Percentiles rank a stretch among this genome's conserved stretches.
Conservation (phyloP, 2,888 invertebrate genomes). For the Philereme transversata region DNA sequence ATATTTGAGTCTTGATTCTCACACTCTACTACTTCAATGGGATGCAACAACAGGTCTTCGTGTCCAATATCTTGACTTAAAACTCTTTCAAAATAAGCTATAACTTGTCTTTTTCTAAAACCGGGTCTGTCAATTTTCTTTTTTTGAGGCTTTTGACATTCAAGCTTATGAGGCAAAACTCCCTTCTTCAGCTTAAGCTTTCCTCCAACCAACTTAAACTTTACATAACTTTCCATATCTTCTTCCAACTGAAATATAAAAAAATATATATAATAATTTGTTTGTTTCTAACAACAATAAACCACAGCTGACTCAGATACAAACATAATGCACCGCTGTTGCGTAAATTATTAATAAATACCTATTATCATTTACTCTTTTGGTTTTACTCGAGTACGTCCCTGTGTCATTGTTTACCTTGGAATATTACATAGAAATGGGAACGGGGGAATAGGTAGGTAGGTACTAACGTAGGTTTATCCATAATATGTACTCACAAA, state of each 20-base stretch:
- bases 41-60: slow-evolving; percentile 19
- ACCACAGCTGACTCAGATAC: not conserved
- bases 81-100: slow-evolving; percentile 21
- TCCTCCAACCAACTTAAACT: slow-evolving; percentile 29
- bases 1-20: slow-evolving; percentile 4
- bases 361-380: not conserved
- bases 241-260: slow-evolving; percentile 26
- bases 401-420: slow-evolving; percentile 1
- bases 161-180: slow-evolving; percentile 30
- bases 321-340: not conserved
- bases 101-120: slow-evolving; percentile 9
- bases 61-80: slow-evolving; percentile 21
- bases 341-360: not conserved
- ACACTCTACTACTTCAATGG: slow-evolving; percentile 13
- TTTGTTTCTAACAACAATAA: not conserved
- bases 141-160: slow-evolving; percentile 24
- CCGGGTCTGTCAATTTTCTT: slow-evolving; percentile 15
- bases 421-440: not conserved
- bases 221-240: slow-evolving; percentile 24
- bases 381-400: not conserved
- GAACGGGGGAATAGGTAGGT: too few relatives aligned
- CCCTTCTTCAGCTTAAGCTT: slow-evolving; percentile 29
- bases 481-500: too few relatives aligned
- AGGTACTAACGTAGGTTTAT: too few relatives aligned
- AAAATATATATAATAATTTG: not conserved